Evolutionary conservation across 2,888 invertebrate species (phyloP).

Genomic region (Troides aeacus): DNA sequence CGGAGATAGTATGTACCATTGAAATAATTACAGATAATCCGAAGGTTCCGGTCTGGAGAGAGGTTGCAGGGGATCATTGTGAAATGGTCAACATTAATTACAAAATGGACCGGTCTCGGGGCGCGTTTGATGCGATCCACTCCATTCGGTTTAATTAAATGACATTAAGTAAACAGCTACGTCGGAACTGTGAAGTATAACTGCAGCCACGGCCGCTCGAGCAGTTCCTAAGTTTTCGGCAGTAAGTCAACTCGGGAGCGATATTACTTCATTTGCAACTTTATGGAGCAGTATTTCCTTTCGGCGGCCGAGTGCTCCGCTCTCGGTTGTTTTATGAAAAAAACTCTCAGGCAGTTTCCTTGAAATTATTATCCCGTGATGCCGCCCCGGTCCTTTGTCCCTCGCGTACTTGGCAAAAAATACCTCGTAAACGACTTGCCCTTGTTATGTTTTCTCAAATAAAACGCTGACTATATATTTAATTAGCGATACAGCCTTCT

Average conservation of each 20-base stretch:
- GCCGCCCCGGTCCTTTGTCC: slow-evolving; percentile 50
- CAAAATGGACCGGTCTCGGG: slow-evolving; percentile 44
- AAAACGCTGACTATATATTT: slow-evolving; percentile 45
- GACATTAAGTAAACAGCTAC: slow-evolving; percentile 63
- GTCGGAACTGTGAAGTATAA: slow-evolving; percentile 33
- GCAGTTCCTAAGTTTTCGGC: slow-evolving; percentile 47
- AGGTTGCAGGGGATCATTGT: slow-evolving; percentile 25
- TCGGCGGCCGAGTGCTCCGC: slow-evolving; percentile 47
- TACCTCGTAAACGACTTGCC: slow-evolving; percentile 45
- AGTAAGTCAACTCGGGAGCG: slow-evolving; percentile 58
- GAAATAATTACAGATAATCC: background rate
- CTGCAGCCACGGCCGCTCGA: slow-evolving; percentile 40
- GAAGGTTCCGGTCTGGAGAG: slow-evolving; percentile 34
- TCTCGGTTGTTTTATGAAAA: slow-evolving; percentile 59
- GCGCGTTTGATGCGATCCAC: slow-evolving; percentile 41
- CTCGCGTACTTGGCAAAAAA: slow-evolving; percentile 45
- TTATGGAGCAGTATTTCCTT: slow-evolving; percentile 63
- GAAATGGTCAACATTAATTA: slow-evolving; percentile 66
- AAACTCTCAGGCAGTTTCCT: slow-evolving; percentile 54
- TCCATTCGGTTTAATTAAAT: slow-evolving; percentile 72
- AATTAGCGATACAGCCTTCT: slow-evolving; percentile 42
- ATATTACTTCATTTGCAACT: slow-evolving; percentile 77
- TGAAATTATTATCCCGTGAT: slow-evolving; percentile 60
- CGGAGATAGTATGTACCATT: background rate
- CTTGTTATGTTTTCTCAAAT: slow-evolving; percentile 49